Evolutionary conservation across 2,113 vertebrate species (phyloP).

Genomic region (Ceuthmochares aereus): DNA sequence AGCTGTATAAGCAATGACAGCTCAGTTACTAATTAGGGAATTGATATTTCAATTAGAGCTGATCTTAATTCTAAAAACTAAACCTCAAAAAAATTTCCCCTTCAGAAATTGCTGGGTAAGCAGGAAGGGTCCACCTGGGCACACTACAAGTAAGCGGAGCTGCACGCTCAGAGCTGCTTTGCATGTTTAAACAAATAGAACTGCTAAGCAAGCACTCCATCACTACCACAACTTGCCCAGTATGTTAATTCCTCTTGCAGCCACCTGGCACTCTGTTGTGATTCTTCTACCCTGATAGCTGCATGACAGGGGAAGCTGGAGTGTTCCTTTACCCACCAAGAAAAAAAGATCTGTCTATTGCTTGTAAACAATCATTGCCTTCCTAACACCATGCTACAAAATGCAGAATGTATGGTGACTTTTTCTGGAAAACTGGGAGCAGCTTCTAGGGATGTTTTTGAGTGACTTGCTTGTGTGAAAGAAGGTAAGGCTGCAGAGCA

Average conservation of each 20-base stretch:
- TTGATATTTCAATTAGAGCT: neutral
- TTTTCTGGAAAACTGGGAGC: neutral
- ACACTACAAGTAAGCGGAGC: neutral
- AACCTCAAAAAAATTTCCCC: neutral
- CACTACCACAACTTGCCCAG: neutral
- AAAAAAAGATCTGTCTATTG: neutral
- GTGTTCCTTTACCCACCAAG: neutral
- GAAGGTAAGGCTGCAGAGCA: neutral
- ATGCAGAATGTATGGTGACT: neutral
- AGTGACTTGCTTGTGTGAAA: neutral
- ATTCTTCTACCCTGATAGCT: neutral
- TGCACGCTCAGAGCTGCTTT: neutral
- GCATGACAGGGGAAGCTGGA: neutral
- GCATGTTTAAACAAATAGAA: neutral
- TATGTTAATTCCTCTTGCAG: neutral
- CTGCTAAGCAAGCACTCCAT: neutral
- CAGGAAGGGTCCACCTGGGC: neutral
- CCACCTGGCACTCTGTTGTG: neutral
- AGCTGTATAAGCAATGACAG: neutral
- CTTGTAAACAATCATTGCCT: neutral
- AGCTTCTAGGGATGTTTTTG: neutral
- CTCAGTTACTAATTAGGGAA: neutral
- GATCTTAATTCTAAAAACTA: neutral
- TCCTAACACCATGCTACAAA: neutral
- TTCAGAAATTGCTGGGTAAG: neutral